Percentiles rank a stretch among this genome's conserved stretches.
phyloP scores from a whole-genome alignment of 2,888 invertebrate species.

The Chymomyza fuscimana region DNA sequence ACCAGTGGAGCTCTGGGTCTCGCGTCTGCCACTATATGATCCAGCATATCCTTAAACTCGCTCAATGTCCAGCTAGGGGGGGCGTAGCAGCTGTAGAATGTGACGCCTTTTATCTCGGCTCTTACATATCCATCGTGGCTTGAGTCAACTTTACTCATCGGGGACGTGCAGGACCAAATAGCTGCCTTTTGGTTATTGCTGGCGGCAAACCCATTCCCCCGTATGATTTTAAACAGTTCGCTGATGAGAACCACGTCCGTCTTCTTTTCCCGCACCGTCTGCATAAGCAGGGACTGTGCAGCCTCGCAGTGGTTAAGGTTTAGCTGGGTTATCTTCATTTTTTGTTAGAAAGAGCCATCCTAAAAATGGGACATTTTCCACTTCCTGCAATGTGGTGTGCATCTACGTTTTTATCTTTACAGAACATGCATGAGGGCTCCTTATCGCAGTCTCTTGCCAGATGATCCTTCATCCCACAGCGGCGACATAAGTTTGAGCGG shows the following conservation, averaged over 20 bases:
- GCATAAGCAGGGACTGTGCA: constrained; percentile 18
- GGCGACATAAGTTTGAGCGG: neutral
- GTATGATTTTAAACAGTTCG: too few species aligned
- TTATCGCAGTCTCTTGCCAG: neutral
- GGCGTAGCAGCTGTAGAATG: constrained; percentile 9
- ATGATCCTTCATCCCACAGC: neutral
- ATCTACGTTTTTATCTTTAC: neutral
- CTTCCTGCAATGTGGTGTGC: neutral
- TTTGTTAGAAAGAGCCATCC: neutral
- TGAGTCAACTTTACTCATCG: neutral
- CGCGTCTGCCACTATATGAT: neutral
- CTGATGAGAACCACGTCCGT: neutral
- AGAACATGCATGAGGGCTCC: neutral
- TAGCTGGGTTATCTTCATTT: constrained; percentile 17
- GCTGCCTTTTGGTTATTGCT: neutral
- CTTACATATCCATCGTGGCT: constrained; percentile 3
- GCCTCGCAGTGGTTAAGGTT: neutral
- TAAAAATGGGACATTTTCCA: neutral
- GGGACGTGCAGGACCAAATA: constrained; percentile 3
- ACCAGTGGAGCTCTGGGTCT: constrained; percentile 3
- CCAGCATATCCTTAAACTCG: neutral
- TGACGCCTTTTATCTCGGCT: constrained; percentile 13
- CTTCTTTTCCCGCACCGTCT: constrained; percentile 5
- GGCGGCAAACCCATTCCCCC: neutral
- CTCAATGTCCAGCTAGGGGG: constrained; percentile 2